Conservation (phyloP, 2,113 vertebrate species). For the Pterocles orientalis region DNA sequence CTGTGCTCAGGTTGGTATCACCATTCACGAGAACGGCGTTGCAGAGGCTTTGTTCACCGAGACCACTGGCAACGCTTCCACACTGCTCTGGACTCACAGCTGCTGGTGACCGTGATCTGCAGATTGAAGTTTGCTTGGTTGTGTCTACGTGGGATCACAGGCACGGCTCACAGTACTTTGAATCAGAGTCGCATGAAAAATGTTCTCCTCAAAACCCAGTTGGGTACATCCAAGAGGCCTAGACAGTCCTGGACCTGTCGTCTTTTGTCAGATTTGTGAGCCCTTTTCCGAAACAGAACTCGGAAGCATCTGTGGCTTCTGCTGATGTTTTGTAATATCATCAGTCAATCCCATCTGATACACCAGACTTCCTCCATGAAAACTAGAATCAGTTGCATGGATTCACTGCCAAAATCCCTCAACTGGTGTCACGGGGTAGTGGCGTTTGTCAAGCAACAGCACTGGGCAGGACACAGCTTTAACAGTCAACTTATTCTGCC, state of each 20-base stretch:
- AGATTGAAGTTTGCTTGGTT: neutral
- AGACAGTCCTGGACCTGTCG: neutral
- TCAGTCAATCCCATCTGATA: neutral
- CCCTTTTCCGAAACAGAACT: neutral
- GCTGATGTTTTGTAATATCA: neutral
- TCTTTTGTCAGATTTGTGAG: neutral
- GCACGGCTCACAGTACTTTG: neutral
- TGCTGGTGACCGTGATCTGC: neutral
- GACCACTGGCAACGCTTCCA: accelerated
- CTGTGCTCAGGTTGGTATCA: neutral
- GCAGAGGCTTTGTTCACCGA: neutral
- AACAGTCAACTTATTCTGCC: neutral
- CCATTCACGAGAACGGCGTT: neutral
- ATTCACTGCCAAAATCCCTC: neutral
- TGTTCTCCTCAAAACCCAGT: neutral
- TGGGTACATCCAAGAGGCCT: neutral
- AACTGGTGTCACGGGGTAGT: neutral
- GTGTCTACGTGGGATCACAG: neutral
- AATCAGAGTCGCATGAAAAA: neutral
- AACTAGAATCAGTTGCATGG: neutral
- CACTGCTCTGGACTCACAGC: neutral
- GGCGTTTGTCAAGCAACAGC: neutral
- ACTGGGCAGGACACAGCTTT: neutral
- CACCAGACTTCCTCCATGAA: neutral
- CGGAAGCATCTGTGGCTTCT: neutral